phyloP scores from a whole-genome alignment of 2,113 vertebrate species.

The Chlamydotis undulata region DNA sequence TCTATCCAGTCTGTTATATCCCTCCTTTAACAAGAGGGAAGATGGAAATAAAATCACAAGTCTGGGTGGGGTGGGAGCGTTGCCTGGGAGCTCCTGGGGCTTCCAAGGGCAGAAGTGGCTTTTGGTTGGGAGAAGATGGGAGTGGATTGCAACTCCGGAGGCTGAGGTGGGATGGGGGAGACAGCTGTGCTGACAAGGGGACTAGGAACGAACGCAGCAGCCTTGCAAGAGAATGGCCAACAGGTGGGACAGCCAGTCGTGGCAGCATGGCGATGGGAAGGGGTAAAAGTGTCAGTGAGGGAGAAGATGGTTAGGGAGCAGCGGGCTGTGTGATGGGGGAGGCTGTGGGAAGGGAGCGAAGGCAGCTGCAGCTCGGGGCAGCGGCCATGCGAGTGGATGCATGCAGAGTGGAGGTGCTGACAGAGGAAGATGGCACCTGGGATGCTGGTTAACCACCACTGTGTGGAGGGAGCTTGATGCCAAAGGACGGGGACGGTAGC shows the following conservation, averaged over 20 bases:
- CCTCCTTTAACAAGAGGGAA: no score
- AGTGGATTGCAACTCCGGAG: no score
- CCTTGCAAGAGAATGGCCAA: fast-evolving
- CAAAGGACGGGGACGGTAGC: no score
- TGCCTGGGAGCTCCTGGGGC: no score
- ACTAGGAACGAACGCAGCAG: fast-evolving
- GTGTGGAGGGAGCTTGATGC: fast-evolving
- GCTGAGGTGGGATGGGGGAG: background rate
- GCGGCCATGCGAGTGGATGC: fast-evolving
- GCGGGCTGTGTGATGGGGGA: fast-evolving
- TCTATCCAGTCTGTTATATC: no score
- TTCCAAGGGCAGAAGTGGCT: no score
- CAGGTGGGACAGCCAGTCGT: no score
- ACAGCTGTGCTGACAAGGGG: background rate
- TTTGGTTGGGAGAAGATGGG: no score
- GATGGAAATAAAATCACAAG: no score
- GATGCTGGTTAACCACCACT: fast-evolving
- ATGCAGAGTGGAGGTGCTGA: fast-evolving
- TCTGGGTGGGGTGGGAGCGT: no score
- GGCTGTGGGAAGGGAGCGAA: no score
- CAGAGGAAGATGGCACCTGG: background rate
- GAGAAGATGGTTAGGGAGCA: background rate
- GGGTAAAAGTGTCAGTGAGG: fast-evolving
- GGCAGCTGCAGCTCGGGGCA: background rate
- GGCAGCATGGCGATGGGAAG: background rate